Conservation (phyloP, 2,888 invertebrate genomes). For the Peribatodes rhomboidaria region DNA sequence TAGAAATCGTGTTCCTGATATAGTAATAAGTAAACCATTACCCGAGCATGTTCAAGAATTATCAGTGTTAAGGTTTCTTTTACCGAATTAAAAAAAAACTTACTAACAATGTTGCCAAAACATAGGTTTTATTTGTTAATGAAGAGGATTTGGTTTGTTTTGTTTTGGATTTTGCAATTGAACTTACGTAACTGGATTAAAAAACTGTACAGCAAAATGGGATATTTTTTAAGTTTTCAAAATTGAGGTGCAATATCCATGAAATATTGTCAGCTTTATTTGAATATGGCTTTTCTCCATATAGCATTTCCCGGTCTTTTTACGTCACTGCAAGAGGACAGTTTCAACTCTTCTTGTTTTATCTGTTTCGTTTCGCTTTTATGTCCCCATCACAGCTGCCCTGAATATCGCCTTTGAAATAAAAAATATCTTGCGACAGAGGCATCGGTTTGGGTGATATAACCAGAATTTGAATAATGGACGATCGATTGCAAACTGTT, state of each 20-base stretch:
- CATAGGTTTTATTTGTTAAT: too few relatives aligned
- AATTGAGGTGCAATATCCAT: background rate
- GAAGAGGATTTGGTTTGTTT: too few relatives aligned
- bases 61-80: too few relatives aligned
- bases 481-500: background rate
- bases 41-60: too few relatives aligned
- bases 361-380: conserved; percentile 29
- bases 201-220: too few relatives aligned
- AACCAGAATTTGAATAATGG: background rate
- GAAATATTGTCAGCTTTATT: background rate
- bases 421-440: conserved; percentile 25
- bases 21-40: too few relatives aligned
- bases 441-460: background rate
- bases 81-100: too few relatives aligned
- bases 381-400: conserved; percentile 19
- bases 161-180: too few relatives aligned
- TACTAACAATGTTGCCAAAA: too few relatives aligned
- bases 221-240: too few relatives aligned
- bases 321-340: conserved; percentile 23
- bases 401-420: conserved; percentile 23
- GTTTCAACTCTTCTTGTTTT: conserved; percentile 26
- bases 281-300: background rate
- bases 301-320: conserved; percentile 16
- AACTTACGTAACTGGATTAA: too few relatives aligned
- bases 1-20: too few relatives aligned